Percentiles rank a stretch among this genome's conserved stretches.
phyloP scores from a whole-genome alignment of 1,140 invertebrate genomes.

The Orius insidiosus region DNA sequence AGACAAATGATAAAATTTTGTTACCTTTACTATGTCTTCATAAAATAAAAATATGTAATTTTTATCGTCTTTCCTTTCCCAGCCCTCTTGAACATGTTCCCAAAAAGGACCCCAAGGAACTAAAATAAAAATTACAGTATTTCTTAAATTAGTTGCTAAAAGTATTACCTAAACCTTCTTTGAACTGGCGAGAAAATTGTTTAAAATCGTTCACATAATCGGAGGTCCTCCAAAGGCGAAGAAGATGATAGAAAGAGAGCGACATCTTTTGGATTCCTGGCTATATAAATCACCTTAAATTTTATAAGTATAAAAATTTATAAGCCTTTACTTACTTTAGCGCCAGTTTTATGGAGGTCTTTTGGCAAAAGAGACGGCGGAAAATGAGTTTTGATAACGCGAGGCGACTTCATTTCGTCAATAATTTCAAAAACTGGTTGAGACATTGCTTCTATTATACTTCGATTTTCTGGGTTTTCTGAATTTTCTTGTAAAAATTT shows the following conservation, averaged over 20 bases:
- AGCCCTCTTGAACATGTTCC: constrained; percentile 58
- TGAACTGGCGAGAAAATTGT: background rate
- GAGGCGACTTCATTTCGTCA: constrained; percentile 27
- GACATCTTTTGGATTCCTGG: constrained; percentile 64
- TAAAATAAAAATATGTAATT: constrained; percentile 65
- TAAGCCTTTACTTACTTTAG: constrained; percentile 12
- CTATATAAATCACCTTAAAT: constrained; percentile 54
- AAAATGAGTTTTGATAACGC: constrained; percentile 53
- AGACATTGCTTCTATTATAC: constrained; percentile 14
- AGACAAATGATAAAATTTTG: too few relatives aligned
- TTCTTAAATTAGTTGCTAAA: background rate
- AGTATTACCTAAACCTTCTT: background rate
- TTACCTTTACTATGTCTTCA: constrained; percentile 54
- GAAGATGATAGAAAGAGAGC: constrained; percentile 60
- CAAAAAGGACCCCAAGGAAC: constrained; percentile 53
- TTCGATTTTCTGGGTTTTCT: constrained; percentile 10
- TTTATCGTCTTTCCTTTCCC: constrained; percentile 38
- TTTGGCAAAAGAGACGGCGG: constrained; percentile 44
- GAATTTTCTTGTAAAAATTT: constrained; percentile 17
- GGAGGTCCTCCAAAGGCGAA: constrained; percentile 40
- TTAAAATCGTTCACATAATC: constrained; percentile 26
- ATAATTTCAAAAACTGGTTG: constrained; percentile 20
- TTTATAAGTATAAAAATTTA: background rate
- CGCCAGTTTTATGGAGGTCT: constrained; percentile 28
- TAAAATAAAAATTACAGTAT: constrained; percentile 14